Evolutionary conservation across 2,113 vertebrate species (phyloP).

Genomic region (Spea bombifrons): DNA sequence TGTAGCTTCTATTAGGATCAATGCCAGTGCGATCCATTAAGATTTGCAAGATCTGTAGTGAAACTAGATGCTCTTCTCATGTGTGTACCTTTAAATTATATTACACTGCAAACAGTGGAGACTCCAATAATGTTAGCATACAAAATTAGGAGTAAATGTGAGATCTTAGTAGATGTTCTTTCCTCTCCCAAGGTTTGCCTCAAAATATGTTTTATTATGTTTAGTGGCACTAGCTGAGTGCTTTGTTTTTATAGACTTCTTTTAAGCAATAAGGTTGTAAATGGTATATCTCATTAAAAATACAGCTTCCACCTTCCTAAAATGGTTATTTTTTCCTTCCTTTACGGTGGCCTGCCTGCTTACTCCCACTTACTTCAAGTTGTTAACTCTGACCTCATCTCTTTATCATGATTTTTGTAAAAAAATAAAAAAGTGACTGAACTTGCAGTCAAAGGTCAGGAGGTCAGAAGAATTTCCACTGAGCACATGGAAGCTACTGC

Average conservation of each 20-base stretch:
- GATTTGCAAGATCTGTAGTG: too few species aligned
- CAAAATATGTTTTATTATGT: conserved; percentile 35
- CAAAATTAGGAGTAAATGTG: conserved; percentile 23
- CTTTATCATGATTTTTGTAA: conserved; percentile 20
- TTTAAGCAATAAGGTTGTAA: conserved; percentile 40
- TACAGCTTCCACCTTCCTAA: conserved; percentile 28
- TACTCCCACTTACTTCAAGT: conserved; percentile 24
- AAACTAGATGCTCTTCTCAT: too few species aligned
- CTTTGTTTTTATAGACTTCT: conserved; percentile 38
- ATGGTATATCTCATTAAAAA: conserved; percentile 39
- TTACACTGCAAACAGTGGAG: conserved; percentile 9
- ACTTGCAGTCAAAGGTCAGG: conserved; percentile 24
- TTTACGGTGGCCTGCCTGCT: conserved; percentile 2
- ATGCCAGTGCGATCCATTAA: too few species aligned
- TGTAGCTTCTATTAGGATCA: too few species aligned
- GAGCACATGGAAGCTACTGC: conserved; percentile 16
- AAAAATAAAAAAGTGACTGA: conserved; percentile 25
- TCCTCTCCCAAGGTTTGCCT: conserved; percentile 12
- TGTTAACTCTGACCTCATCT: conserved; percentile 40
- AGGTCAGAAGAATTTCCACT: conserved; percentile 32
- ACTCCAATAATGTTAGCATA: conserved; percentile 8
- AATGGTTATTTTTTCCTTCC: conserved; percentile 15
- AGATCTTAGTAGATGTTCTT: conserved; percentile 1
- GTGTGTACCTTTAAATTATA: too few species aligned
- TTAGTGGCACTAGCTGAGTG: conserved; percentile 35